Evolutionary conservation across 2,113 vertebrate species (phyloP), one percentile per base, ranked within the genome.

Genomic region (Ptyas mucosa): DNA sequence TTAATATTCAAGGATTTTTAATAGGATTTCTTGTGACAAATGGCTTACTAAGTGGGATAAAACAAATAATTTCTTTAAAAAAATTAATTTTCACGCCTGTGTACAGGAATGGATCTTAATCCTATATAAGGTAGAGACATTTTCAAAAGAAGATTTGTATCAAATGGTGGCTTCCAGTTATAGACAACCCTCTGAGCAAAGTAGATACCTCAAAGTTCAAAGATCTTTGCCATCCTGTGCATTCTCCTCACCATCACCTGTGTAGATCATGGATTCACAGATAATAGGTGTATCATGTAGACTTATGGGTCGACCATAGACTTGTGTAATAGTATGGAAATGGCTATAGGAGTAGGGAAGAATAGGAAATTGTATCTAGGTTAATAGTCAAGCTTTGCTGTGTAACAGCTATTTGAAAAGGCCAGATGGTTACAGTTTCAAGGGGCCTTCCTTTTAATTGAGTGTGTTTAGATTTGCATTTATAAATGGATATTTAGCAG

Each of bases 21-120:
- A 93, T 94, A 29, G 94, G 85, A 96, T 93, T 52, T 94, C 93
- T 91, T 90, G 85, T 94, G 86, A 91, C 95, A 95, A 96, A 92
- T 89, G 46, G 8, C 46, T 89, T n/a, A 21, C 91, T 3, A 91
- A 93, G 7, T 20, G 57, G 51, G 21, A 75, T 91, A 39, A 69
- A 91, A 75, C 14, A 61, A 75, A 57, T 90, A 3, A 24, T 46
- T 87, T 24, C 34, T 29, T 86, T 29, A 46, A 53, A 58, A 46
- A 64, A n/a, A 90, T 2, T 51, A 51, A 51, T 34, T 26, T 11
- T 34, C 15, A 69, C 1, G 18, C 15, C 14, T 64, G 20, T 21
- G 10, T 53, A 75, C 12, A 91, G 85, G 49, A 85, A 85, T 46
- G 20, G 52, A 11, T 18, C n/a, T 34, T 85, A 52, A 69, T 54